Base-by-base conservation (phyloP, 2,113 vertebrate species). In the Progne subis region DNA sequence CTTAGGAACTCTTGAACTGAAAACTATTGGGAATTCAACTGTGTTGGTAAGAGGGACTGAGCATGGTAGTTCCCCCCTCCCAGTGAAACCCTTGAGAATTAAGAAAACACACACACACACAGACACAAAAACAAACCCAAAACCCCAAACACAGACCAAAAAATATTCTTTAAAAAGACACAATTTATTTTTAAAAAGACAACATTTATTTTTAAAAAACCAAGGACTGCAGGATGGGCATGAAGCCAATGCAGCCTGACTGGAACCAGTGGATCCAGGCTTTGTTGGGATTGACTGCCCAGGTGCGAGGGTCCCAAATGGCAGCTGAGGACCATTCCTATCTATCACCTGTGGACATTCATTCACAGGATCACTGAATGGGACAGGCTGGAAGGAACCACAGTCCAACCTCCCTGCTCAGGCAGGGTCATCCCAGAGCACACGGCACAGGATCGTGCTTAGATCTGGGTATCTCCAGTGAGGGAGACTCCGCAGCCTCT, bases 181-280 rank as follows among this genome's bases (percentile, higher is more conserved):
- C 4, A 64, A 43, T 44, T 34, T 53, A 29, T 34, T 55, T 78
- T 65, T 24, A 8, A 53, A 44, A 49, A 49, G 28, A n/a, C 34
- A 59, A 50, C 7, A 47, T 7, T 4, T 13, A 21, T 43, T 57
- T 63, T 16, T 3, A 4, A 20, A 75, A 43, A 14, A 44, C 21
- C 26, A 37, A 28, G 3, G 17, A 8, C 28, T 2, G 5, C 10
- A 49, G 25, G 49, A 17, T 12, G 46, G 32, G 12, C 3, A 9
- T 3, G 8, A 88, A 39, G 8, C 3, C 26, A 31, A 47, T 4
- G 11, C n/a, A 39, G 69, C 34, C 49, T 56, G 39, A 26, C 4
- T 0, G 0, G 11, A 3, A 34, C 14, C 2, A 1, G 7, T 19
- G 32, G 37, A 17, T 4, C 31, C 70, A 26, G 25, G 34, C 39